phyloP scores from a whole-genome alignment of 2,888 invertebrate species.

The Diarsia brunnea region DNA sequence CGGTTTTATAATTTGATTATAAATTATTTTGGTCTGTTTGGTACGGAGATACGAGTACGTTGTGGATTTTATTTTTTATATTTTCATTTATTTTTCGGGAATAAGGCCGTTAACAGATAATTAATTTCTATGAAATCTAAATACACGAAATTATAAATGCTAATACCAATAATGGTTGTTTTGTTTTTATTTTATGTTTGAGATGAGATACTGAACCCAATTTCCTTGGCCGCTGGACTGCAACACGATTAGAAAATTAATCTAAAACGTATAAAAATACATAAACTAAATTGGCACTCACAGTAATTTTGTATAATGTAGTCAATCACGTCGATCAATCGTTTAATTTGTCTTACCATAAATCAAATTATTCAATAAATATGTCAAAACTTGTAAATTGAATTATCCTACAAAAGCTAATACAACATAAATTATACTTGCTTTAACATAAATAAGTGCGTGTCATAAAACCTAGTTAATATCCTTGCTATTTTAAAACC shows the following conservation, averaged over 20 bases:
- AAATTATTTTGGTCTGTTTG: constrained; percentile 28
- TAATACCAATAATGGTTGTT: too few species aligned
- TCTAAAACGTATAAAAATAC: neutral
- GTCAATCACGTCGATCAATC: too few species aligned
- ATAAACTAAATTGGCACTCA: neutral
- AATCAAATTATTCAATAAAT: neutral
- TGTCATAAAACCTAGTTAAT: constrained; percentile 28
- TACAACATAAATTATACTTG: constrained; percentile 16
- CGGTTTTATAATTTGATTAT: constrained; percentile 67
- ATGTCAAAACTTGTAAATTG: neutral
- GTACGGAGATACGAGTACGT: too few species aligned
- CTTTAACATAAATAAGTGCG: constrained; percentile 15
- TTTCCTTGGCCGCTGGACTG: neutral
- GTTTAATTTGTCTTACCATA: neutral
- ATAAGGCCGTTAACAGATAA: neutral
- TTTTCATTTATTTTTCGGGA: neutral
- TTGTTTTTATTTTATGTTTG: neutral
- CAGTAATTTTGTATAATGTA: too few species aligned
- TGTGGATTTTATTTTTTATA: neutral
- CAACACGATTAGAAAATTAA: too few species aligned
- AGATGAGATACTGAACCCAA: neutral
- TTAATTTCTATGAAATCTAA: neutral
- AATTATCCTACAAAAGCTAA: neutral
- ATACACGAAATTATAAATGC: too few species aligned
- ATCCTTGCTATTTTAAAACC: constrained; percentile 26